Base-by-base conservation (phyloP, 2,888 invertebrate species). In the Erebia aethiops region DNA sequence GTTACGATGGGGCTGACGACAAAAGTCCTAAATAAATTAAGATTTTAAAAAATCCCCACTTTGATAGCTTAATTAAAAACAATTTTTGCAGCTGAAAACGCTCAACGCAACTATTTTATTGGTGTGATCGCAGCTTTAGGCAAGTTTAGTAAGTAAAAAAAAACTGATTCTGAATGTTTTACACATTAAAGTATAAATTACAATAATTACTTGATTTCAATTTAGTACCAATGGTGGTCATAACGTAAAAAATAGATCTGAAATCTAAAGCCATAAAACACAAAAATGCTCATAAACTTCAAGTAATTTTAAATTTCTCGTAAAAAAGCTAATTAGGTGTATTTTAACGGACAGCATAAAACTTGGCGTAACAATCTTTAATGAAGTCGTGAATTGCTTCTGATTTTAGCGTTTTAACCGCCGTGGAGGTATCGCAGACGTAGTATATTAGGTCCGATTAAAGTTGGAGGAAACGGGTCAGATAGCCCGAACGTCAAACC, bases 241-340 rank as follows among this genome's bases (percentile, higher is more conserved):
- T 51, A 35, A 52, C 11, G 4, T 26, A 52, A 52, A 35, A 35
- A 5, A 35, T 61, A 51, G 56, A 57, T 35, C 18, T 43, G 62
- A 46, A 61, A 49, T 14, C 26, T 46, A 26, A 56, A 43, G 57
- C 43, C 56, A 58, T 63, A 57, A 56, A 58, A 26, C 26, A 67
- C 57, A 62, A 49, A 67, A 71, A 62, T 41, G 57, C 49, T 70
- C 60, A 60, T 71, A 57, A 71, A 63, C 51, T 57, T 43, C 14
- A 69, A 57, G 63, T 64, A 63, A 56, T 67, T 71, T 67, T 51
- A 57, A 63, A 11, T 14, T 54, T 62, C 63, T 67, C 71, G 43
- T 70, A 60, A 70, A 70, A 69, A 70, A 52, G 2, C 26, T 54
- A 58, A 16, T 49, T 65, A 70, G 54, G 60, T 65, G 58, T 18